phyloP scores from a whole-genome alignment of 2,113 vertebrate species.

The Clinocottus analis region DNA sequence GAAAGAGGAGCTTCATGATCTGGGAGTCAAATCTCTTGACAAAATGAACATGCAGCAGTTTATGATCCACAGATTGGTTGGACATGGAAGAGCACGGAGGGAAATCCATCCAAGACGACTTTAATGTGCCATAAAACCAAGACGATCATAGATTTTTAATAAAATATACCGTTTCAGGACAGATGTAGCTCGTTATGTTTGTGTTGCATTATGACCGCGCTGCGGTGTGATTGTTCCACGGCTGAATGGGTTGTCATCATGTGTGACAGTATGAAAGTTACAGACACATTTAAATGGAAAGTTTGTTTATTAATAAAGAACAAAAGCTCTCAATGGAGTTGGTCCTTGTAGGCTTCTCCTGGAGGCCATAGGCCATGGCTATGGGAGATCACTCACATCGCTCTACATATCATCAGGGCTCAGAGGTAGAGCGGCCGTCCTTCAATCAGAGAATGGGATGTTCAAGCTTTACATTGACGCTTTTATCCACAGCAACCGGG shows the following conservation, averaged over 20 bases:
- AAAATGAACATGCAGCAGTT: neutral
- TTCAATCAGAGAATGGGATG: no score
- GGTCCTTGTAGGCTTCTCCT: neutral
- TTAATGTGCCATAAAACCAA: neutral
- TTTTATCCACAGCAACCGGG: no score
- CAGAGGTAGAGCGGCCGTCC: no score
- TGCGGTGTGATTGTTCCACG: neutral
- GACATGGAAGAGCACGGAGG: neutral
- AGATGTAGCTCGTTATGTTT: conserved; percentile 24
- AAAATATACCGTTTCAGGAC: neutral
- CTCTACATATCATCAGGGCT: no score
- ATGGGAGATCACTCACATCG: neutral
- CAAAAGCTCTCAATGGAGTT: neutral
- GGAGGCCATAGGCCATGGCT: neutral
- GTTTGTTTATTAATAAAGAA: neutral
- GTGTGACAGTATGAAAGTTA: neutral
- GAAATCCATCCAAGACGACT: neutral
- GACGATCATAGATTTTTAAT: neutral
- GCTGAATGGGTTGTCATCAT: neutral
- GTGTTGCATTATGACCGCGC: neutral
- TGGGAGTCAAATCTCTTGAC: neutral
- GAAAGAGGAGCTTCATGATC: neutral
- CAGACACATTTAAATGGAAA: neutral
- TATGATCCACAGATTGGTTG: neutral
- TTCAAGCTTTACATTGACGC: no score